A percentile compares a stretch with the other conserved stretches of the same genome.
Evolutionary conservation across 2,797 vertebrate genomes (phyloP).

Genomic region (Gila robusta): DNA sequence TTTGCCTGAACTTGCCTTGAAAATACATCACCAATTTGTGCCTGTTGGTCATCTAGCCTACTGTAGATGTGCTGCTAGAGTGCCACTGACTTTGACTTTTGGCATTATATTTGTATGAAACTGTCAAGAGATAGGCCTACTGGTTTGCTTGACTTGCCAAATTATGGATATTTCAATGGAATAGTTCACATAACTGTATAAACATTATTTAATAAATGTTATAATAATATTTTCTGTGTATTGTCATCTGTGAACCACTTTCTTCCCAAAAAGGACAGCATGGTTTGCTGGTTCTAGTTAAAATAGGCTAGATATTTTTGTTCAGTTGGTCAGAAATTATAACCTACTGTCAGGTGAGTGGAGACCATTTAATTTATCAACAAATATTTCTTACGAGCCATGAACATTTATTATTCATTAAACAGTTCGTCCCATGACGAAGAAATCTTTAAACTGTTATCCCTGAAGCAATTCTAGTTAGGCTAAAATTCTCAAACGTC

Average conservation of each 20-base stretch:
- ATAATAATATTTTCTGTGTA: neutral
- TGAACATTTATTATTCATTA: neutral
- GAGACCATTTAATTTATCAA: neutral
- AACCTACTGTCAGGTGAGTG: too few relatives aligned
- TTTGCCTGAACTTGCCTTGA: neutral
- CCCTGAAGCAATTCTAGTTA: neutral
- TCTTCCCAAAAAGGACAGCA: neutral
- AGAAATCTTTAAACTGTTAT: neutral
- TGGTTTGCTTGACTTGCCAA: neutral
- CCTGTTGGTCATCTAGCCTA: neutral
- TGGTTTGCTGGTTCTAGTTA: neutral
- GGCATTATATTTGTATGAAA: neutral
- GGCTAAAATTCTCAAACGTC: neutral
- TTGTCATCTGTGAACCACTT: neutral
- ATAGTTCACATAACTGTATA: neutral
- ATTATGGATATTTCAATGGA: neutral
- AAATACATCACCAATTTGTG: conserved; percentile 1
- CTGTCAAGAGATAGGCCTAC: neutral
- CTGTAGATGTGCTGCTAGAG: neutral
- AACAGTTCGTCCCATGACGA: neutral
- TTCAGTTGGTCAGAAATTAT: neutral
- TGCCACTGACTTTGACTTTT: neutral
- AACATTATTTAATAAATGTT: conserved; percentile 8
- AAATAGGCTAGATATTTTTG: too few relatives aligned
- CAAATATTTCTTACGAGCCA: neutral